A percentile compares a stretch with the other conserved stretches of the same genome.
These are phyloP conservation scores for Drosophila prolongata DNA, from an alignment of 2,888 invertebrate genomes.

Conservation along the genomic window DNA sequence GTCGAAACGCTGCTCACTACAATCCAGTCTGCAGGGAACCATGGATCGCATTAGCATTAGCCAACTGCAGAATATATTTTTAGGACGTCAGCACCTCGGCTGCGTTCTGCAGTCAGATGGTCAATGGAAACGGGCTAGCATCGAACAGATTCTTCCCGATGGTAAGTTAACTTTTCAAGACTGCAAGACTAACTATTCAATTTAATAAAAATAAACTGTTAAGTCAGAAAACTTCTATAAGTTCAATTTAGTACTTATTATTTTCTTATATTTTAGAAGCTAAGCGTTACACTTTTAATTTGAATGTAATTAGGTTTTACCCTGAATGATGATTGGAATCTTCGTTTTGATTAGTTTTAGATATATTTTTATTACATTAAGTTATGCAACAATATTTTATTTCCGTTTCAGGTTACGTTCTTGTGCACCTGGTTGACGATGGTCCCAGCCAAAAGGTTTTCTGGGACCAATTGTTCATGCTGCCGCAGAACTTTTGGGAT, in stretches of 20 bases:
- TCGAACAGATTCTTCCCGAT: constrained; percentile 68
- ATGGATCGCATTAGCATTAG: constrained; percentile 37
- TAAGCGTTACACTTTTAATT: no score
- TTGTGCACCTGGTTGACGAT: constrained; percentile 86
- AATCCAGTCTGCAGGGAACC: constrained; percentile 52
- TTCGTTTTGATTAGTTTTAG: no score
- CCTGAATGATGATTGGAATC: no score
- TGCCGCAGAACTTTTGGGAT: constrained; percentile 81
- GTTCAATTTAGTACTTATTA: no score
- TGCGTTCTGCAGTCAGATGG: constrained; percentile 71
- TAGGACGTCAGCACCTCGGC: constrained; percentile 69
- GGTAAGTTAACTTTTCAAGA: constrained; percentile 54
- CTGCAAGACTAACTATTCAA: neutral
- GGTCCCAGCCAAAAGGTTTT: constrained; percentile 86
- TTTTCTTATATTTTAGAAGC: no score
- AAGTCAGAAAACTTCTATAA: no score
- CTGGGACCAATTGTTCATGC: constrained; percentile 85
- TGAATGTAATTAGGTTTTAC: no score
- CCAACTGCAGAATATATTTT: constrained; percentile 73
- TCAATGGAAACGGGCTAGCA: constrained; percentile 79
- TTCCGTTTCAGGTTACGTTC: constrained; percentile 57
- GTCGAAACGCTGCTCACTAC: neutral
- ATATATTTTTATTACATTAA: neutral
- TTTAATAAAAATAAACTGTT: no score
- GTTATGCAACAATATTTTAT: neutral